phyloP scores from a whole-genome alignment of 2,113 vertebrate genomes.

The Scolopax mira region DNA sequence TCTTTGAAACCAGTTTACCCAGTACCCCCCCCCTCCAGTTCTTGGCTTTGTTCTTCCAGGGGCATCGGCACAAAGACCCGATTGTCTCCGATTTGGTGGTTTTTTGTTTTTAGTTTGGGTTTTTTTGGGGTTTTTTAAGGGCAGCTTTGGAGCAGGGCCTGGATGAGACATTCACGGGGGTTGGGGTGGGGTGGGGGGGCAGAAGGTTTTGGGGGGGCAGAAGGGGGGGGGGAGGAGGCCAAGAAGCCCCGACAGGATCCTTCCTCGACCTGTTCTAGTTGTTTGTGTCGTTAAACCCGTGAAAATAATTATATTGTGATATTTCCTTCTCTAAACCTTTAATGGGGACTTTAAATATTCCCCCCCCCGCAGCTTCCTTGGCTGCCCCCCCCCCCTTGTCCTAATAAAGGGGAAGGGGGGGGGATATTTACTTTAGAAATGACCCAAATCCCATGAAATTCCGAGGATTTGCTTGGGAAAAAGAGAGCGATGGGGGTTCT shows the following conservation, averaged over 20 bases:
- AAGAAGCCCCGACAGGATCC: not conserved
- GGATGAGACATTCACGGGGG: not conserved
- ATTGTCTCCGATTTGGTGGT: not conserved
- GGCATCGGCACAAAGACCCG: not conserved
- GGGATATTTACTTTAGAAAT: not conserved
- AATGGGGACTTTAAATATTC: not conserved
- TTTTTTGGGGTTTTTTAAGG: not conserved
- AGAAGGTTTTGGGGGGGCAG: too few species aligned
- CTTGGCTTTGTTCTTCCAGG: not conserved
- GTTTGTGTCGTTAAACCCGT: not conserved
- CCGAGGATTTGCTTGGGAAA: rapidly evolving
- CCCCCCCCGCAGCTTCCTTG: not conserved
- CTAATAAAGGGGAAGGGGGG: too few species aligned
- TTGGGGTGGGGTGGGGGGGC: too few species aligned
- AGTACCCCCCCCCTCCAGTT: too few species aligned
- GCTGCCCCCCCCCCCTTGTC: not conserved
- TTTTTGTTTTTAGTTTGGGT: not conserved
- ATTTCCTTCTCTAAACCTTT: not conserved
- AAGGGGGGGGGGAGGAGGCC: not conserved
- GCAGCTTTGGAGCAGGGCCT: not conserved
- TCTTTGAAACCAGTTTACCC: too few species aligned
- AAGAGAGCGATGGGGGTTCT: rapidly evolving
- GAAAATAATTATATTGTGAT: not conserved
- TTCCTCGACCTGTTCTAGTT: not conserved
- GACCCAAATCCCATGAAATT: rapidly evolving